Evolutionary conservation across 2,113 vertebrate genomes (phyloP).

Genomic region (Cariama cristata): DNA sequence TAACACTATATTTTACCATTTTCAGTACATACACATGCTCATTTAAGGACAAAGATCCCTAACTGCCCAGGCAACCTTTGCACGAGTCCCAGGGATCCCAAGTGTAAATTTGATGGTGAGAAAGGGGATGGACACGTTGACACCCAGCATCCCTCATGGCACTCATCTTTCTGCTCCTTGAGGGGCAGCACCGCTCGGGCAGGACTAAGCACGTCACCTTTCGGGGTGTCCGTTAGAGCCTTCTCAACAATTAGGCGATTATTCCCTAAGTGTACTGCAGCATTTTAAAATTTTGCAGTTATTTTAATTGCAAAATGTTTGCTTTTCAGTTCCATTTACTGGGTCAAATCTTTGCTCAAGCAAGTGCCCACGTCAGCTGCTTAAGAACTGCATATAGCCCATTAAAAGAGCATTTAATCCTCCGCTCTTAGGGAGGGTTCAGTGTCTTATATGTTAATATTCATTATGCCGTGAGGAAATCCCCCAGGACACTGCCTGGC

Average conservation of each 20-base stretch:
- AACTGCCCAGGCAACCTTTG: not conserved
- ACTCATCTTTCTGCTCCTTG: not conserved
- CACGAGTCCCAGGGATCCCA: not conserved
- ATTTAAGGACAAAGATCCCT: not conserved
- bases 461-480: constrained; percentile 25
- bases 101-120: not conserved
- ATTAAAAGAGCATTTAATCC: constrained; percentile 47
- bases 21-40: rapidly evolving
- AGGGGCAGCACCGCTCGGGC: not conserved
- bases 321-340: not conserved
- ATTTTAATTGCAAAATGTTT: not conserved
- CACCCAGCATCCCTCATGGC: not conserved
- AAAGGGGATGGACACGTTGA: not conserved
- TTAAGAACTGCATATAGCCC: not conserved
- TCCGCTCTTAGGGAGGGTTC: not conserved
- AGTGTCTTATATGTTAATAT: not conserved
- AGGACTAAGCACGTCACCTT: rapidly evolving
- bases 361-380: not conserved
- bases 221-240: not conserved
- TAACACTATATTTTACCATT: not conserved
- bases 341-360: not conserved
- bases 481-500: constrained; percentile 18
- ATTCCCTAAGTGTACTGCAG: not conserved
- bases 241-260: not conserved
- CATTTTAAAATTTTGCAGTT: not conserved